Evolutionary conservation across 1,140 invertebrate genomes (phyloP).

Genomic region (Cyclargus thomasi): DNA sequence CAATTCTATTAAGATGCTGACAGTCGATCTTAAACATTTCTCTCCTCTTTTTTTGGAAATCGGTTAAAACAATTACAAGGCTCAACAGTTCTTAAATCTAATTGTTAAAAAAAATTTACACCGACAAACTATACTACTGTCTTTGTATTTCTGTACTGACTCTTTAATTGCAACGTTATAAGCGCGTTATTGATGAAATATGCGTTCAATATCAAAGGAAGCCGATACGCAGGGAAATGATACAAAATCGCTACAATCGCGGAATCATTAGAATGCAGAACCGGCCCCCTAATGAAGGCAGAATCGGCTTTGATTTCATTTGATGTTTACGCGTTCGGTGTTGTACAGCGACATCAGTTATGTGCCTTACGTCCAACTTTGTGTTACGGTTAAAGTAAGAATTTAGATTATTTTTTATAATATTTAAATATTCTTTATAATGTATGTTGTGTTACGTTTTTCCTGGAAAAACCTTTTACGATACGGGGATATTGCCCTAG

Average conservation of each 20-base stretch:
- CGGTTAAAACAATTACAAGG: too few relatives aligned
- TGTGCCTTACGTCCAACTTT: not conserved
- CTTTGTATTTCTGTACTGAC: not conserved
- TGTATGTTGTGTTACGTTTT: not conserved
- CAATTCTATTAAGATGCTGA: too few relatives aligned
- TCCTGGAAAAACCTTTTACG: not conserved
- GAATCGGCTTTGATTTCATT: conserved; percentile 67
- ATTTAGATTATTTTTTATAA: not conserved
- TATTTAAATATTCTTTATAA: too few relatives aligned
- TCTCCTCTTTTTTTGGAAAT: too few relatives aligned
- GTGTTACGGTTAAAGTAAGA: not conserved
- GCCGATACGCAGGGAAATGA: conserved; percentile 60
- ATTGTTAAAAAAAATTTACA: too few relatives aligned
- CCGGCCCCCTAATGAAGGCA: conserved; percentile 66
- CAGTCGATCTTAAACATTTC: too few relatives aligned
- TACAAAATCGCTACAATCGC: conserved; percentile 64
- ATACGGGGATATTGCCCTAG: too few relatives aligned
- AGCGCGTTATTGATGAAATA: not conserved
- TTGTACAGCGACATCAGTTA: conserved; percentile 22
- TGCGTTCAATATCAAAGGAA: conserved; percentile 47
- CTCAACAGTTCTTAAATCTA: too few relatives aligned
- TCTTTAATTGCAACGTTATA: not conserved
- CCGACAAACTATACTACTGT: too few relatives aligned
- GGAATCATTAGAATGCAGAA: conserved; percentile 71
- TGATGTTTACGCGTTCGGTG: conserved; percentile 59